Evolutionary conservation across 1,140 invertebrate species (phyloP), one percentile per base, ranked within the genome.

Genomic region (Philaenus spumarius): DNA sequence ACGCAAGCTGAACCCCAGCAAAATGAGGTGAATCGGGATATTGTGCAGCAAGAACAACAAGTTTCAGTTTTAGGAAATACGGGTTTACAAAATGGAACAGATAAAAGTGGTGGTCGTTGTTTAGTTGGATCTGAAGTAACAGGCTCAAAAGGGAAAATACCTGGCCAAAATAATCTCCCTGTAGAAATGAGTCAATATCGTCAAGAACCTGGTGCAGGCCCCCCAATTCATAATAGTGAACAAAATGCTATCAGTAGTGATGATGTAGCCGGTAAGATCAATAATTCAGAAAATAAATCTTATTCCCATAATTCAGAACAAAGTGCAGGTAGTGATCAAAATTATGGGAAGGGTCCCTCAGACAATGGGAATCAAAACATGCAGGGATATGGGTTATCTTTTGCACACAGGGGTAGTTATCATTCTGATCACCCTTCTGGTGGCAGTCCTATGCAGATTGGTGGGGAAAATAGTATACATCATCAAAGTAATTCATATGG

Each of bases 1-100:
- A 78, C 76, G 72, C 76, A 77, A 77, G 75, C 77, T 72, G 77
- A 79, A 73, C 76, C 72, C 71, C 77, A 78, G 73, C 76, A 77
- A 74, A 77, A 77, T 73, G 76, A 78, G 74, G 74, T 76, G 69
- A 78, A 77, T 70, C 69, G 72, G 68, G 75, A 77, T 66, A 70
- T 68, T 64, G 74, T 74, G 69, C 75, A 77, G 69, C 73, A 72
- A 66, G 75, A 75, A 68, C 72, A 75, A 68, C 72, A 72, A 65
- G 62, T 69, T 61, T 69, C 73, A 67, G 62, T 68, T 66, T 68
- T 68, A 52, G 72, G 68, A 68, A 76, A 72, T 64, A 61, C 62
- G 35, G 62, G 64, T 60, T 66, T 69, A 56, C 67, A 67, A 57
- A 69, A 69, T 67, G 67, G 67, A 51, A 68, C 67, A 55, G 68